These are phyloP conservation scores for Stenurella melanura DNA, from an alignment of 2,888 invertebrate species.

Conservation along the genomic window DNA sequence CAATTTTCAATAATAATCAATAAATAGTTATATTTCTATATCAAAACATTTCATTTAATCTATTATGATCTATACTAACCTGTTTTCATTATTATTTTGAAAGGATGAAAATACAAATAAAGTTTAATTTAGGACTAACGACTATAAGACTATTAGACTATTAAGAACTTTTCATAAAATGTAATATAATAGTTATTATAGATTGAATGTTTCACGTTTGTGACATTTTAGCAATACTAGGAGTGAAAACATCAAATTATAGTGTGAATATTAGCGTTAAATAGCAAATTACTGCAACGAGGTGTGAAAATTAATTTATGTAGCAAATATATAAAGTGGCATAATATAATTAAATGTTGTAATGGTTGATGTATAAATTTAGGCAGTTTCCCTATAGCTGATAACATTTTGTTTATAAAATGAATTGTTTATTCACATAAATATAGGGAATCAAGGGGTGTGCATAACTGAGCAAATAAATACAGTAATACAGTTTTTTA, in stretches of 20 bases:
- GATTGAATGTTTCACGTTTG: not conserved
- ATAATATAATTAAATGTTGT: not conserved
- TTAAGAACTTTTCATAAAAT: not conserved
- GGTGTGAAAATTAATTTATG: conserved; percentile 45
- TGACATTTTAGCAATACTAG: conserved; percentile 7
- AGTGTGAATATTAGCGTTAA: conserved; percentile 46
- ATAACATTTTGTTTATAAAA: too few species aligned
- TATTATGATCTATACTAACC: not conserved
- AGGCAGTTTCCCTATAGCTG: too few species aligned
- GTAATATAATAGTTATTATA: not conserved
- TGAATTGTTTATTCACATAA: too few species aligned
- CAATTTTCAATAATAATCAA: too few species aligned
- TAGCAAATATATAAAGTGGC: not conserved
- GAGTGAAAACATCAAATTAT: conserved; percentile 31
- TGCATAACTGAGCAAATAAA: too few species aligned
- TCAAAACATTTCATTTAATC: not conserved
- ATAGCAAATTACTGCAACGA: conserved; percentile 52
- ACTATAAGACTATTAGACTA: not conserved
- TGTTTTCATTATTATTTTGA: not conserved
- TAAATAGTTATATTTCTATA: too few species aligned
- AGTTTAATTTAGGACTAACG: not conserved
- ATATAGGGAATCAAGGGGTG: too few species aligned
- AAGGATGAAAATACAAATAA: not conserved
- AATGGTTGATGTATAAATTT: not conserved
- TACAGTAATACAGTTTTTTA: too few species aligned